Evolutionary conservation across 2,888 invertebrate genomes (phyloP).

Genomic region (Pimpla rufipes): DNA sequence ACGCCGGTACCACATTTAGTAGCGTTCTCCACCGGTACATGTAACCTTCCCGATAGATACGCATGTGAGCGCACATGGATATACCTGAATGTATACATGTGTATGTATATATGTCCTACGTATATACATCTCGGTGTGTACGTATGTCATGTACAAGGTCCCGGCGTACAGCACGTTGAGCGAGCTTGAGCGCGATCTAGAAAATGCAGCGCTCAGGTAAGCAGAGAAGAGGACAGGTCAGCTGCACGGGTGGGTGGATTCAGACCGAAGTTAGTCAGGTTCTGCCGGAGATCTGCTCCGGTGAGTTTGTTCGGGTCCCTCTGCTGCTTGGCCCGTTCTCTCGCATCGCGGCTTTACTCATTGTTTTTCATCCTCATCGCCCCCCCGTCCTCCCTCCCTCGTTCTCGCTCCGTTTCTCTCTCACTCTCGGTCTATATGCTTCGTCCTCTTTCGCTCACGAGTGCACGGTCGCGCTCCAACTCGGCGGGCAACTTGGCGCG

Average conservation of each 20-base stretch:
- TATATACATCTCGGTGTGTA: background rate
- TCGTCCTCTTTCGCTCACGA: constrained; percentile 41
- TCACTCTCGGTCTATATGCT: constrained; percentile 7
- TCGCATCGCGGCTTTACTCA: constrained; percentile 60
- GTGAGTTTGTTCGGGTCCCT: constrained; percentile 75
- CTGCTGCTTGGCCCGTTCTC: constrained; percentile 64
- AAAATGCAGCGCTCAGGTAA: constrained; percentile 72
- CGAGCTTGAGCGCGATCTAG: constrained; percentile 64
- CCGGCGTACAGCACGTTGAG: constrained; percentile 10
- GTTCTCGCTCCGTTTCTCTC: constrained; percentile 24
- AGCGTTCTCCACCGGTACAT: constrained; percentile 15
- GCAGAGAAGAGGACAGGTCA: constrained; percentile 76
- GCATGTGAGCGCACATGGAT: background rate
- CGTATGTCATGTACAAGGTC: background rate
- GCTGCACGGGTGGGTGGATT: constrained; percentile 78
- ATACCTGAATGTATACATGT: background rate
- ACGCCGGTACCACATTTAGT: constrained; percentile 15
- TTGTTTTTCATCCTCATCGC: constrained; percentile 62
- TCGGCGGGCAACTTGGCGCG: constrained; percentile 48
- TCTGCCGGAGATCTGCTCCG: constrained; percentile 82
- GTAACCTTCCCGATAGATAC: background rate
- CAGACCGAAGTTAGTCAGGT: constrained; percentile 77
- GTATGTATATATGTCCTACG: constrained; percentile 5
- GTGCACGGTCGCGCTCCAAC: constrained; percentile 35
- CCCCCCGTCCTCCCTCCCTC: constrained; percentile 30